Evolutionary conservation across 2,113 vertebrate genomes (phyloP).

Genomic region (Eptesicus fuscus): DNA sequence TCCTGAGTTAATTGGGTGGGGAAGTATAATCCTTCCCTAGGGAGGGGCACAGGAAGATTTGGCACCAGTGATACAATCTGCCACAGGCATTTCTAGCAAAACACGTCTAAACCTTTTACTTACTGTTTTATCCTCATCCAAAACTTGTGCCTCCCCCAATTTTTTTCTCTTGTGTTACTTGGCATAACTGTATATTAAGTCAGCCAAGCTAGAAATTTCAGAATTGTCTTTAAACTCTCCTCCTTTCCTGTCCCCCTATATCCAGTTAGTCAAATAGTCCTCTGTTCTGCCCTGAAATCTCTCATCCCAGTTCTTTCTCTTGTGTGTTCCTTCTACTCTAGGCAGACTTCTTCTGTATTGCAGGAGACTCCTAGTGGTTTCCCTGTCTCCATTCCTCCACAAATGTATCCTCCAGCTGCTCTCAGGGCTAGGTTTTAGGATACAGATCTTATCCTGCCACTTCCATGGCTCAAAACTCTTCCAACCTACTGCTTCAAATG

Average conservation of each 20-base stretch:
- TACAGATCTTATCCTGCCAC: not conserved
- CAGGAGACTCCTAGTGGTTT: not conserved
- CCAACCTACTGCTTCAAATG: not conserved
- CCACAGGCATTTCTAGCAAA: slow-evolving; percentile 52
- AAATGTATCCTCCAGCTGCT: not conserved
- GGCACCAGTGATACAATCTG: slow-evolving; percentile 27
- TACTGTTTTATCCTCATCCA: slow-evolving; percentile 49
- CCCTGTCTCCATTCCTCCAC: not conserved
- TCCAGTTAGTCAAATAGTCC: not conserved
- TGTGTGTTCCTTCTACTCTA: not conserved
- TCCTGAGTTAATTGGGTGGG: slow-evolving; percentile 45
- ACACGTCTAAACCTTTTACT: slow-evolving; percentile 49
- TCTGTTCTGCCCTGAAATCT: slow-evolving; percentile 6
- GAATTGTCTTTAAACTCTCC: slow-evolving; percentile 26
- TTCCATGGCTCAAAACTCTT: not conserved
- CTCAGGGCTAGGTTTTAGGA: not conserved
- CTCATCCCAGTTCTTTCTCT: not conserved
- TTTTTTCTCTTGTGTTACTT: slow-evolving; percentile 39
- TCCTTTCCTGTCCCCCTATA: not conserved
- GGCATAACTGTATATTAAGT: not conserved
- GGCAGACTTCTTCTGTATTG: not conserved
- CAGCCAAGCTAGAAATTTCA: slow-evolving; percentile 16
- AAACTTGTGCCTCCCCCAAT: not conserved
- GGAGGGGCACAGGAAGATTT: slow-evolving; percentile 38
- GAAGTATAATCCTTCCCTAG: slow-evolving; percentile 33